Conservation (phyloP, 2,797 vertebrate species). For the Syndactyla subalaris region DNA sequence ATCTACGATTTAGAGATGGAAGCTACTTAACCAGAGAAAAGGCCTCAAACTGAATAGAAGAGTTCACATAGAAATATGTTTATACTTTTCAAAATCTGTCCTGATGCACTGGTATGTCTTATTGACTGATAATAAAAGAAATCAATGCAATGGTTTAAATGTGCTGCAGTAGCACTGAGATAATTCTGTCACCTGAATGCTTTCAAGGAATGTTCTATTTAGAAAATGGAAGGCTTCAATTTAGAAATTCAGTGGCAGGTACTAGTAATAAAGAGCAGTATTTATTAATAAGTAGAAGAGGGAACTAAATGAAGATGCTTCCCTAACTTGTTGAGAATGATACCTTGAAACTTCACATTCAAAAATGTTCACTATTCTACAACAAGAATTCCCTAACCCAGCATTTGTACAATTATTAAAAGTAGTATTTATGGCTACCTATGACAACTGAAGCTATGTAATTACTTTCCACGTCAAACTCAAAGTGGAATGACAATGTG, state of each 20-base stretch:
- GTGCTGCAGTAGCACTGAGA: neutral
- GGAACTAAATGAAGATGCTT: neutral
- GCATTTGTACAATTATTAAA: neutral
- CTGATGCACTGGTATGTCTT: neutral
- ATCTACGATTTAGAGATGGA: neutral
- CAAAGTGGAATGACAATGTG: neutral
- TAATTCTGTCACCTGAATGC: constrained; percentile 10
- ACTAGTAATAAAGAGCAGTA: neutral
- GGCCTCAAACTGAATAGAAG: neutral
- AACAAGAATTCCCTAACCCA: neutral
- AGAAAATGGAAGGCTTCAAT: constrained; percentile 21
- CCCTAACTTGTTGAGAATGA: neutral
- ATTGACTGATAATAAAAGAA: constrained; percentile 4
- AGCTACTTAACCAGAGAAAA: neutral
- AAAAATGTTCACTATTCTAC: neutral
- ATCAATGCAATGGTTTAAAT: neutral
- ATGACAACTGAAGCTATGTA: neutral
- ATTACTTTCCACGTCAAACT: neutral
- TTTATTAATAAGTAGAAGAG: neutral
- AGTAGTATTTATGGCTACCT: neutral
- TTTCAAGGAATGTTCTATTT: neutral
- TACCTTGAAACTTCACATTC: neutral
- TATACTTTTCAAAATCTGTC: neutral
- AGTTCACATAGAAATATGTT: neutral
- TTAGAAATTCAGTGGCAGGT: neutral